Evolutionary conservation across 2,113 vertebrate species (phyloP).

Genomic region (Spizaetus ornatus): DNA sequence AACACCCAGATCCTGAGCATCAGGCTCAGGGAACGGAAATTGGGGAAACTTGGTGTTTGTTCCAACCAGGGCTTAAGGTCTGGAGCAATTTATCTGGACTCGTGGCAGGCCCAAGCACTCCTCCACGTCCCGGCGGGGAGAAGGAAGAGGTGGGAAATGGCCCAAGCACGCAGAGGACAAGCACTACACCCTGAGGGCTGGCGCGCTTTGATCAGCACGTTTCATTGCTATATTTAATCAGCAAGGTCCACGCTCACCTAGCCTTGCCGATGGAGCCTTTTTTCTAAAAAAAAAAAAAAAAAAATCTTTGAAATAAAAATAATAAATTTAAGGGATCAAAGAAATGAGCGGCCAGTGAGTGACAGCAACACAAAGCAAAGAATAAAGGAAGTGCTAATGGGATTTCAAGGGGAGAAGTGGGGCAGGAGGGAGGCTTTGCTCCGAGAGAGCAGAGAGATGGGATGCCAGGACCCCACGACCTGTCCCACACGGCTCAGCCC

Average conservation of each 20-base stretch:
- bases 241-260: not conserved
- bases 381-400: not conserved
- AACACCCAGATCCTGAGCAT: not conserved
- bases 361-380: not conserved
- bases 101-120: not conserved
- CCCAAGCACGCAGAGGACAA: not conserved
- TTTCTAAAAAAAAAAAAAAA: not conserved
- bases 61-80: conserved; percentile 13
- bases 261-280: not conserved
- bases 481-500: not conserved
- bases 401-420: conserved; percentile 17
- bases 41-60: conserved; percentile 2
- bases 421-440: not conserved
- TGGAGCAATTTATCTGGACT: not conserved
- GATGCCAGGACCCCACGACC: not conserved
- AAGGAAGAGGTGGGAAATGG: not conserved
- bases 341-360: rapidly evolving
- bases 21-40: not conserved
- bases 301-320: not conserved
- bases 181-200: not conserved
- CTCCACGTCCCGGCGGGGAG: not conserved
- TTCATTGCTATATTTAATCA: not conserved
- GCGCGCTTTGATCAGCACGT: not conserved
- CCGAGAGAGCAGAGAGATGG: not conserved
- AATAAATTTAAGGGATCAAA: not conserved